Evolutionary conservation across 2,888 invertebrate genomes (phyloP).

Genomic region (Metopia argyrocephala): DNA sequence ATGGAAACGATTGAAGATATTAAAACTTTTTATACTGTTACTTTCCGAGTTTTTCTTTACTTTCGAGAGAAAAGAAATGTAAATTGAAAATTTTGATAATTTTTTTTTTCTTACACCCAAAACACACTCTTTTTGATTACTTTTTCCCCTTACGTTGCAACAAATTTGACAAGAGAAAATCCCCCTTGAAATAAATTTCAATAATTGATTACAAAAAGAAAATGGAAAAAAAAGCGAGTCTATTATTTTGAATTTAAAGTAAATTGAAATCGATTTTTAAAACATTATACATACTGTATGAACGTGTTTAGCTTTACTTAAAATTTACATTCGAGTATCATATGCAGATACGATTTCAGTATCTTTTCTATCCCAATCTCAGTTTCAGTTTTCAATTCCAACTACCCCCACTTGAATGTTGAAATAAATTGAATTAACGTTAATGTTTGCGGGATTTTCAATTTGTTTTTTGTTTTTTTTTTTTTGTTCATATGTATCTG

Average conservation of each 20-base stretch:
- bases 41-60: neutral
- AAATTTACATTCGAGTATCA: too few relatives aligned
- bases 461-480: neutral
- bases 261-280: conserved; percentile 46
- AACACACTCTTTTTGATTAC: conserved; percentile 22
- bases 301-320: neutral
- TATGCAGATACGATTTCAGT: too few relatives aligned
- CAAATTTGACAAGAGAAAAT: conserved; percentile 33
- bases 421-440: neutral
- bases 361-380: too few relatives aligned
- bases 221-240: conserved; percentile 1
- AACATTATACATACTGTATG: conserved; percentile 9
- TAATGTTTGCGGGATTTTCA: neutral
- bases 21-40: conserved; percentile 23
- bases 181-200: conserved; percentile 5
- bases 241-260: conserved; percentile 33
- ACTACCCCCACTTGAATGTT: too few relatives aligned
- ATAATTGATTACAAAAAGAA: conserved; percentile 25
- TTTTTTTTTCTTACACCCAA: neutral
- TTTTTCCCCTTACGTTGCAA: conserved; percentile 5
- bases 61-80: conserved; percentile 14
- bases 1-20: conserved; percentile 19
- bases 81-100: conserved; percentile 5
- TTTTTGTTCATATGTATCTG: neutral
- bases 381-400: too few relatives aligned